Evolutionary conservation across 2,113 vertebrate species (phyloP), one percentile per base, ranked within the genome.

Genomic region (Gnathonemus longibarbis): DNA sequence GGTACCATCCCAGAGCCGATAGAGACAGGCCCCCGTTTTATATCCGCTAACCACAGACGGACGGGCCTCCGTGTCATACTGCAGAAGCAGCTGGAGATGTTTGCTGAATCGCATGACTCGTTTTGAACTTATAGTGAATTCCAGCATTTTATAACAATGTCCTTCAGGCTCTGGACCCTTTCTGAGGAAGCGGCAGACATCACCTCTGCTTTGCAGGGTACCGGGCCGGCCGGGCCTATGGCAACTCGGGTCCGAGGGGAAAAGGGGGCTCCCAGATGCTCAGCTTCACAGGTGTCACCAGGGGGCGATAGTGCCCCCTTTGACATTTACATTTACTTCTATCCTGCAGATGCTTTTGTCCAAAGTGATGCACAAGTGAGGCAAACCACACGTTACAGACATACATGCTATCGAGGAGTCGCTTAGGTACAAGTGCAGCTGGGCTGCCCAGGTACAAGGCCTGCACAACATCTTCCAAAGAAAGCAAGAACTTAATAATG

Each of bases 41-140:
- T 50, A 50, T 50, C 56, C 8, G 45, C 45, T 27, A 48, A 88
- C 24, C 1, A 5, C 3, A 24, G 58, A 15, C 13, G n/a, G 39
- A 45, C 1, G 45, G 39, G 42, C 53, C 10, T 2, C 35, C 0
- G 24, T 31, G 13, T 46, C 42, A 48, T 85, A 31, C 58, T 11
- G 0, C 56, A 62, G 35, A 15, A 19, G 45, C 24, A 74, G n/a
- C 46, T 49, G 50, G 21, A 56, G 85, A 58, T 42, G 35, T 80
- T 42, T 80, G 15, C 13, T 1, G 74, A 80, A 8, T 80, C 11
- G 31, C 31, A 77, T 39, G 13, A 77, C 70, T 80, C 7, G 35
- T 77, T 77, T 77, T 42, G 35, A 15, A 77, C 35, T 77, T 39
- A 93, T 94, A 93, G 94, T 94, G 93, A 95, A 95, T 93, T 93